Percentiles rank a stretch among this genome's conserved stretches.
These are phyloP conservation scores for Metalampra italica DNA, from an alignment of 2,888 invertebrate genomes.

Conservation along the genomic window DNA sequence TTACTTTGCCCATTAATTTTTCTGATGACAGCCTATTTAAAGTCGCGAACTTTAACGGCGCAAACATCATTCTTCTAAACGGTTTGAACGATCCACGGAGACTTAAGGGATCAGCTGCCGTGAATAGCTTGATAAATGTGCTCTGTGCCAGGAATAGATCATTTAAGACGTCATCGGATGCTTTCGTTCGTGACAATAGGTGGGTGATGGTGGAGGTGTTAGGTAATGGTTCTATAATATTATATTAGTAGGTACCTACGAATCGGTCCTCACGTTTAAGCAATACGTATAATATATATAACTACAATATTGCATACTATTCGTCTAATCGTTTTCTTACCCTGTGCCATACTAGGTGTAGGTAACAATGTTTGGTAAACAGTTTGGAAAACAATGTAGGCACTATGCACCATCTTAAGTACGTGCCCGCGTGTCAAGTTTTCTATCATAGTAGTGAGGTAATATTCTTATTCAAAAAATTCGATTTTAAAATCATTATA, in stretches of 20 bases:
- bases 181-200: neutral
- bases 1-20: conserved; percentile 52
- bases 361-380: no score
- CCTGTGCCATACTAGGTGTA: no score
- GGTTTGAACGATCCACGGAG: conserved; percentile 33
- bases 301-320: no score
- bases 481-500: no score
- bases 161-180: conserved; percentile 13
- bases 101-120: conserved; percentile 49
- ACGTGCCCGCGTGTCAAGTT: no score
- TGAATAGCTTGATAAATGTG: conserved; percentile 51
- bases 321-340: no score
- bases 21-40: conserved; percentile 47
- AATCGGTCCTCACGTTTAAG: no score
- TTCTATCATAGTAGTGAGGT: no score
- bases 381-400: no score
- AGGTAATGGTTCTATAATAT: neutral
- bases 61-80: conserved; percentile 47
- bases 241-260: neutral
- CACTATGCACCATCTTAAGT: no score
- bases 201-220: neutral
- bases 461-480: no score
- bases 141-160: conserved; percentile 17
- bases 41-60: conserved; percentile 40
- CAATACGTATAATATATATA: no score